Evolutionary conservation across 2,113 vertebrate genomes (phyloP), one percentile per base, ranked within the genome.

Genomic region (Corythornis madagascariensis): DNA sequence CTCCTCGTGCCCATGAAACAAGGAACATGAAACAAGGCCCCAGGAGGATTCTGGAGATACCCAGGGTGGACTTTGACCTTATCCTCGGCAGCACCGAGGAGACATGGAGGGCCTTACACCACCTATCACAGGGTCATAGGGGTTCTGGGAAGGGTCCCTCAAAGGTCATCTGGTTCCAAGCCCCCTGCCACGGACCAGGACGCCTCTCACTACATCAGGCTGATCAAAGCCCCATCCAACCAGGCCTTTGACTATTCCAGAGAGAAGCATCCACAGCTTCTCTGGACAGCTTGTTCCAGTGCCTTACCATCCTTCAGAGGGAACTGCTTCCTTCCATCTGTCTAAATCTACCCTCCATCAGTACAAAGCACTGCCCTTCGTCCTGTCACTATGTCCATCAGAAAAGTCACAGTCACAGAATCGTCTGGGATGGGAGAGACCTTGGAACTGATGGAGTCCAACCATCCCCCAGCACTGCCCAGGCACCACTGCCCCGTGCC

Each of bases 61-160:
- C 33, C 5, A 0, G 57, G 4, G 17, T 22, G 16, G 7, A 12
- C 28, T 43, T 12, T 40, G 47, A 48, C 63, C 66, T 83, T 28
- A 13, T 48, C 43, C 28, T 35, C 67, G 70, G 38, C 25, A n/a
- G 61, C 61, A 48, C 42, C 11, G 11, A 38, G 73, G n/a, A 53
- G 26, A 21, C 3, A 1, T 4, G 1, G 4, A 43, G 57, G 7
- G 2, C 31, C 38, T 42, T 16, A 5, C 3, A 2, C 24, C 6
- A 6, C 66, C n/a, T 63, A 7, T 6, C 29, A 4, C 50, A 59
- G 43, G 13, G 31, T 59, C 10, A 4, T 16, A 25, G 56, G 24
- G 4, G 8, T 31, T 53, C 35, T 57, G 83, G 2, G 64, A 29
- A n/a, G 7, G 11, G 33, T 14, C 18, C 60, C 48, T 40, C 43